phyloP scores from a whole-genome alignment of 2,888 invertebrate genomes.

The Trichogramma evanescens region DNA sequence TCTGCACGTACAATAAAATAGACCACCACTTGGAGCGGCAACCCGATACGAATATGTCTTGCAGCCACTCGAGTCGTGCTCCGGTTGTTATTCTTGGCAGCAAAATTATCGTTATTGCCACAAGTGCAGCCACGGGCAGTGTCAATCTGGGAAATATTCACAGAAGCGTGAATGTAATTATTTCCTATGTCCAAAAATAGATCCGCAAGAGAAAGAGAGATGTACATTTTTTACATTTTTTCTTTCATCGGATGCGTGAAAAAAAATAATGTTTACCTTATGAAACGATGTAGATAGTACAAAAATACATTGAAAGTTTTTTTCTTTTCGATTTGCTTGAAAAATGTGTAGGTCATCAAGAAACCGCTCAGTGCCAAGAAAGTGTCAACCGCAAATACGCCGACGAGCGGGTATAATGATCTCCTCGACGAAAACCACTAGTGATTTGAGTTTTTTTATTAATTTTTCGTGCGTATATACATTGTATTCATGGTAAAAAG shows the following conservation, averaged over 20 bases:
- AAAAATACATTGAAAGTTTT: not conserved
- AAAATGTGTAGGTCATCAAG: not conserved
- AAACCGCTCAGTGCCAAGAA: not conserved
- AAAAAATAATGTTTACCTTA: not conserved
- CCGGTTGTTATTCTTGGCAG: constrained; percentile 50
- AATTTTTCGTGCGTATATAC: not conserved
- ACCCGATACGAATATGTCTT: constrained; percentile 27
- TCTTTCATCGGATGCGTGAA: too few relatives aligned
- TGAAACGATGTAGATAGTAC: not conserved
- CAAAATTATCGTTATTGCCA: constrained; percentile 50
- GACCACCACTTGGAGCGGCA: constrained; percentile 52
- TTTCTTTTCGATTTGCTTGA: not conserved
- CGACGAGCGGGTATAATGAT: not conserved
- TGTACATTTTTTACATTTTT: too few relatives aligned
- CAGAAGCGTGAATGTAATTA: too few relatives aligned
- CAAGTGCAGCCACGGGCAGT: constrained; percentile 51
- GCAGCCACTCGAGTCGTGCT: constrained; percentile 40
- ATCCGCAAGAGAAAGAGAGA: too few relatives aligned
- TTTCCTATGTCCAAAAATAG: too few relatives aligned
- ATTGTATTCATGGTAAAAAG: too few relatives aligned
- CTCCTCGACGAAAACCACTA: not conserved
- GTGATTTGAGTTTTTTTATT: not conserved
- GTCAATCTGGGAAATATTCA: constrained; percentile 46
- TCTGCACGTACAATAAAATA: constrained; percentile 49
- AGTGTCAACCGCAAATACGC: not conserved